Base-by-base conservation (phyloP, 1,140 invertebrate species). In the Oryctes rhinoceros region DNA sequence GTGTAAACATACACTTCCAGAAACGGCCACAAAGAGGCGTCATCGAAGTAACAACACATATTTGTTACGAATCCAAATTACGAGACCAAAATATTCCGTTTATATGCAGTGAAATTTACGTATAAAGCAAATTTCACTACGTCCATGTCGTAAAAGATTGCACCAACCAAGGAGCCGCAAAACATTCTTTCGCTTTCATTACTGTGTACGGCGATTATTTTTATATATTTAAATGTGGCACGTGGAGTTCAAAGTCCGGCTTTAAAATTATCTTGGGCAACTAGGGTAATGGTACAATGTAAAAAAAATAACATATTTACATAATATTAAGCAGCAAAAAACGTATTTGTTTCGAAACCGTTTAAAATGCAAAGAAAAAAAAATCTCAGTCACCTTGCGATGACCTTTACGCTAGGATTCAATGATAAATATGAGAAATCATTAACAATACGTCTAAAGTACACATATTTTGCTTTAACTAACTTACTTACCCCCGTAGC, bases 401-500 rank as follows among this genome's bases (percentile, higher is more conserved):
- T 18, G 53, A 59, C 53, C 53, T 59, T 59, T 59, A 18, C 7
- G n/a, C 53, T 18, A n/a, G 6, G 6, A 59, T 59, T 7, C n/a
- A 15, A 18, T 24, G 24, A 7, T 71, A 71, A 71, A 15, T 71
- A 15, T 5, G 18, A 15, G 47, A 76, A 76, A 18, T 76, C 39
- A 47, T 11, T 11, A 76, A 37, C 13, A 62, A 53, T 76, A 30
- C 4, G 10, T 59, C 15, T 6, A 6, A 59, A 59, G 4, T 59
- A n/a, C 24, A 30, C 0, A 30, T 30, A 30, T 30, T 30, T 30
- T 30, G 37, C 24, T 24, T 74, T 74, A 35, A 30, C 24, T 30
- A 30, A 30, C 24, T 44, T 20, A 83, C 83, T 85, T 83, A 86
- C 84, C 82, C 80, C 82, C 30, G 78, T 81, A 11, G 83, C 79